Evolutionary conservation across 2,797 vertebrate species (phyloP).

Genomic region (Pelobates cultripes): DNA sequence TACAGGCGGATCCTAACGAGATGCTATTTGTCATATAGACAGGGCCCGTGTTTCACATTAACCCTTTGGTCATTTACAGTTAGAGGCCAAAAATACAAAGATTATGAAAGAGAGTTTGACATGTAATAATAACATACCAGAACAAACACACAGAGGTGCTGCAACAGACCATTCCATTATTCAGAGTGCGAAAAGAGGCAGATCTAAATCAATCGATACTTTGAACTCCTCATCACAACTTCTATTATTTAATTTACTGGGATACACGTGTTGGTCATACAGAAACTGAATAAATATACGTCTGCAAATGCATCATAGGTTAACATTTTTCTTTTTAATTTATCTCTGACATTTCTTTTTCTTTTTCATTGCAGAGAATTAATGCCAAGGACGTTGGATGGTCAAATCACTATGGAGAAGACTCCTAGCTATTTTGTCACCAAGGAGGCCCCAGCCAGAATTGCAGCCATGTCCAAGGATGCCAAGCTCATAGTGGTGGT

Average conservation of each 20-base stretch:
- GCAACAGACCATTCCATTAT: too few species aligned
- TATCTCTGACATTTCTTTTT: not conserved
- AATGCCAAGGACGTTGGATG: conserved; percentile 70
- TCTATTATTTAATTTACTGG: not conserved
- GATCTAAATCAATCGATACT: too few species aligned
- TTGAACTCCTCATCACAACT: too few species aligned
- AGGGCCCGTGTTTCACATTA: conserved; percentile 5
- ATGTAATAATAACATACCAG: too few species aligned
- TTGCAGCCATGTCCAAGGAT: conserved; percentile 67
- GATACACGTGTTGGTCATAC: not conserved
- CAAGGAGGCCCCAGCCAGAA: conserved; percentile 64
- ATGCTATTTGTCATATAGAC: conserved; percentile 37
- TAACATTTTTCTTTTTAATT: too few species aligned
- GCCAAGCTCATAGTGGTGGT: conserved; percentile 71
- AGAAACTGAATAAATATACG: too few species aligned
- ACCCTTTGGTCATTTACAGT: conserved; percentile 9
- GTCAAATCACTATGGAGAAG: conserved; percentile 74
- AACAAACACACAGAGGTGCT: too few species aligned
- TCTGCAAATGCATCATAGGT: too few species aligned
- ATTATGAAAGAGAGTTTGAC: not conserved
- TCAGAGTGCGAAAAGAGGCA: too few species aligned
- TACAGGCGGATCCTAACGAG: conserved; percentile 23
- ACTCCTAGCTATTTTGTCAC: conserved; percentile 73
- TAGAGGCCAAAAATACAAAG: not conserved
- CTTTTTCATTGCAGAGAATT: conserved; percentile 58